Conservation (phyloP, 2,797 vertebrate species). For the Synaphobranchus kaupii region DNA sequence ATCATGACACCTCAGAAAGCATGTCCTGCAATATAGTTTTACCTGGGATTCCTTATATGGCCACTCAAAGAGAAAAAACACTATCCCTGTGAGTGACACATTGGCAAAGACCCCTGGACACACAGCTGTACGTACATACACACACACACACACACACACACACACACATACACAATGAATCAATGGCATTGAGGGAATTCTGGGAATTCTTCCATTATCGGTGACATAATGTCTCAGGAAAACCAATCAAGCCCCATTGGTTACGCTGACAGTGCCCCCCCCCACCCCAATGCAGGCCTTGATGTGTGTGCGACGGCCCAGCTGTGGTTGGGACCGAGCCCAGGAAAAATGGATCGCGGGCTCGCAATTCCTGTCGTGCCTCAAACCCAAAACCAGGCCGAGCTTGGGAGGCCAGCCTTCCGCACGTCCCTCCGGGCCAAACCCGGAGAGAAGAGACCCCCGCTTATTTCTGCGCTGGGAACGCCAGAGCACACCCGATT, state of each 20-base stretch:
- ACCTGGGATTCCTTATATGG: background rate
- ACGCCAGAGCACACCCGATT: background rate
- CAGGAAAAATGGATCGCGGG: background rate
- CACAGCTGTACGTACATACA: constrained; percentile 27
- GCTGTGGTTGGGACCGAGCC: constrained; percentile 27
- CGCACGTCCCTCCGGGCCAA: background rate
- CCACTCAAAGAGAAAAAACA: background rate
- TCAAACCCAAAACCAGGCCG: constrained; percentile 16
- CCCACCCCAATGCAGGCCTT: constrained; percentile 50
- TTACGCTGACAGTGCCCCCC: constrained; percentile 41
- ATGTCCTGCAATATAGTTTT: background rate
- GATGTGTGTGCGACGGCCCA: constrained; percentile 44
- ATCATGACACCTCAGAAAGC: background rate
- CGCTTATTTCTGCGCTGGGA: background rate
- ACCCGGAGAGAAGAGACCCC: background rate
- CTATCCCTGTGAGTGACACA: background rate
- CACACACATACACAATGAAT: constrained; percentile 24
- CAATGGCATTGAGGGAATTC: constrained; percentile 29
- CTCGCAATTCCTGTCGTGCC: constrained; percentile 18
- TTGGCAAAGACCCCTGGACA: background rate
- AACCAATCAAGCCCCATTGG: constrained; percentile 59
- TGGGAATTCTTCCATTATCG: constrained; percentile 53
- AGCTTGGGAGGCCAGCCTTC: background rate
- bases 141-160: background rate
- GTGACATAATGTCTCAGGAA: constrained; percentile 60